phyloP scores from a whole-genome alignment of 2,113 vertebrate species.

The Entelurus aequoreus region DNA sequence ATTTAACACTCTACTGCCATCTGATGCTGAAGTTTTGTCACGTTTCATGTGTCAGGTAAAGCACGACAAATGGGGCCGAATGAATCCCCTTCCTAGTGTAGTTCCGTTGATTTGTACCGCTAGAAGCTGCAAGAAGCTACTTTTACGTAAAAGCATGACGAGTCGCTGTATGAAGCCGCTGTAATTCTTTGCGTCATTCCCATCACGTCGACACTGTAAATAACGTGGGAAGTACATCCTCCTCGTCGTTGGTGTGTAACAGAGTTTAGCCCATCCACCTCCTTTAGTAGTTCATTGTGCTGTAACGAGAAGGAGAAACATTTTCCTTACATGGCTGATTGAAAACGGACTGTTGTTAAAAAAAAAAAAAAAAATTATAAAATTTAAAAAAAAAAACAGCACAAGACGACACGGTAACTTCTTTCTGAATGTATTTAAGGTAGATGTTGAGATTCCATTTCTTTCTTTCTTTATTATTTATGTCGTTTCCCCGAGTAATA shows the following conservation, averaged over 20 bases:
- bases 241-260: conserved; percentile 36
- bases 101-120: conserved; percentile 48
- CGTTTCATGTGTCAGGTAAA: too few relatives aligned
- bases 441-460: conserved; percentile 67
- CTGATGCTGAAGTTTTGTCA: too few relatives aligned
- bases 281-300: conserved; percentile 64
- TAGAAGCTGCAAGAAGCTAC: conserved; percentile 48
- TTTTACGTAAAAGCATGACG: conserved; percentile 72
- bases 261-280: conserved; percentile 55
- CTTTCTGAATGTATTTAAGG: conserved; percentile 79
- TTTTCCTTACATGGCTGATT: conserved; percentile 81
- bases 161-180: conserved; percentile 72
- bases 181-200: conserved; percentile 74
- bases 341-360: conserved; percentile 79
- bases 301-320: conserved; percentile 71
- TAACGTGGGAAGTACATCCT: conserved; percentile 53
- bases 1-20: too few relatives aligned
- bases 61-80: too few relatives aligned
- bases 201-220: conserved; percentile 72
- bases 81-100: background rate
- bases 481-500: conserved; percentile 36
- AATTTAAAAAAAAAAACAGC: conserved; percentile 74
- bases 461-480: conserved; percentile 44
- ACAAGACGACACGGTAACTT: conserved; percentile 76
- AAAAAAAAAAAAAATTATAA: conserved; percentile 55